Evolutionary conservation across 2,888 invertebrate genomes (phyloP), one percentile per base, ranked within the genome.

Genomic region (Pristionchus fissidentatus): DNA sequence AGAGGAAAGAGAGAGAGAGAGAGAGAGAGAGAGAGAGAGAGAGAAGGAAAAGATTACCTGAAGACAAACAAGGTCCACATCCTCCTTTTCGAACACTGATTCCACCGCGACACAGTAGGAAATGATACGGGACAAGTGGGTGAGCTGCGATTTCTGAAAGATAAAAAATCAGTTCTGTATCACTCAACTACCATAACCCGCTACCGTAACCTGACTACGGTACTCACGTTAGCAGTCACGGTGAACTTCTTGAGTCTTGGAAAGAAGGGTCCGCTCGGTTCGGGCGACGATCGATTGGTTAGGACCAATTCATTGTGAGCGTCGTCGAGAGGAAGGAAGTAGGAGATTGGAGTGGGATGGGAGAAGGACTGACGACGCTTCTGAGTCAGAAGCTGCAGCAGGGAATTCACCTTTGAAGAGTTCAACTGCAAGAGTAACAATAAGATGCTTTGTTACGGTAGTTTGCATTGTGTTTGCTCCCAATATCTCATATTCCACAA

Each of bases 61-160:
- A 13, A 86, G 83, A 79, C 90, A 90, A 13, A 90, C 86, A 49
- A 90, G 85, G 84, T 90, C 90, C 26, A 90, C 89, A 49, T 87
- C 87, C 38, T 86, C 84, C 66, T 88, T 87, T 52, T 90, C 86
- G 84, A 88, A 90, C 46, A 90, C 85, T 57, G 84, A 83, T 62
- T 90, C 90, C 19, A 90, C 90, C 10, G 87, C 88, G 19, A 90
- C 88, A 13, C 88, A 87, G 66, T 90, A 90, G 79, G 85, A 85
- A 35, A 88, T 79, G 41, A 90, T 84, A 0, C 90, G 87, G 10
- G 89, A 89, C 46, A 90, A 84, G 80, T 88, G 87, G 26, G 88
- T 85, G 55, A 90, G 85, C 75, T 90, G 89, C 57, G 73, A 70
- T 38, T 83, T 83, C 75, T 83, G 70, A 1, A 83, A 52, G 1